phyloP scores from a whole-genome alignment of 1,140 invertebrate species.

The Papilio aristodemus region DNA sequence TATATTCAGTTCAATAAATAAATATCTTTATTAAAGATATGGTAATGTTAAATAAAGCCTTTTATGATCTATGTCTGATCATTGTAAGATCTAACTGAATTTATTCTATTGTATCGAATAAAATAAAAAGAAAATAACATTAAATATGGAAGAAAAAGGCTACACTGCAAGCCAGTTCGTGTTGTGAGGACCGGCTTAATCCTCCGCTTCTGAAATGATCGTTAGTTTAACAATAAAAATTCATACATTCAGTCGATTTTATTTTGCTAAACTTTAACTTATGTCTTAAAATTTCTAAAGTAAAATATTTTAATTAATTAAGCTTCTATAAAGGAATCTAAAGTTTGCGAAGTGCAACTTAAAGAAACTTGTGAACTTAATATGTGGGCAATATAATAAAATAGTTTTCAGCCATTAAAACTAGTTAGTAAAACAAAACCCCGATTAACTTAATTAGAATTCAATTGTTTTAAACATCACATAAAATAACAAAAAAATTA shows the following conservation, averaged over 20 bases:
- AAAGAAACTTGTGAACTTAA: conserved; percentile 17
- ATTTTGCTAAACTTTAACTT: too few relatives aligned
- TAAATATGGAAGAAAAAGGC: too few relatives aligned
- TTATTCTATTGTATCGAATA: too few relatives aligned
- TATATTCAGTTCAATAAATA: too few relatives aligned
- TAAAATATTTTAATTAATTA: conserved; percentile 2
- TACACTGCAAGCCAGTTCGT: too few relatives aligned
- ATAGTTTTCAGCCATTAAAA: not conserved
- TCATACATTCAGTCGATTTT: too few relatives aligned
- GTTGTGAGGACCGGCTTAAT: too few relatives aligned
- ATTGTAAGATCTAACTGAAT: not conserved
- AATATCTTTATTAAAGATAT: not conserved
- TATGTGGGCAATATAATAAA: conserved; percentile 6
- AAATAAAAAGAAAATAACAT: too few relatives aligned
- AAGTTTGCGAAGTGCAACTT: conserved; percentile 3
- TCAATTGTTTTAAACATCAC: not conserved
- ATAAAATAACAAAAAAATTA: not conserved
- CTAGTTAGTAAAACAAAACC: not conserved
- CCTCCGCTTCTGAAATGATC: too few relatives aligned
- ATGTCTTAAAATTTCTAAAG: too few relatives aligned
- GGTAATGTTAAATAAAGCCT: not conserved
- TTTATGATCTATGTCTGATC: not conserved
- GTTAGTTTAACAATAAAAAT: too few relatives aligned
- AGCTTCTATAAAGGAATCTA: not conserved
- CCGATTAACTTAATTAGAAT: not conserved